Percentiles rank a stretch among this genome's conserved stretches.
Evolutionary conservation across 2,113 vertebrate genomes (phyloP).

Genomic region (Mesocricetus auratus): DNA sequence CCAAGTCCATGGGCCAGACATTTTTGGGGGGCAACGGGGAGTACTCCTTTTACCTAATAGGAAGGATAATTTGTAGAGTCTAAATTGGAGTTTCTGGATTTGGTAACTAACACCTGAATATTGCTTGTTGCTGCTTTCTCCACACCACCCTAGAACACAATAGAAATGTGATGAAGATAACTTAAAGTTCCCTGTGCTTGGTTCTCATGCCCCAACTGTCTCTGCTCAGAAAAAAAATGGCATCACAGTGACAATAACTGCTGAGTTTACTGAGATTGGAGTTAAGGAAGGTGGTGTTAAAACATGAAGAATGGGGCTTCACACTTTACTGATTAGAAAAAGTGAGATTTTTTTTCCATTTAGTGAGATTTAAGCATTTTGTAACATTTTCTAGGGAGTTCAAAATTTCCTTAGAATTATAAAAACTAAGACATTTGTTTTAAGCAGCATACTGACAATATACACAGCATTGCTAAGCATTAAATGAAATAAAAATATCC

Average conservation of each 20-base stretch:
- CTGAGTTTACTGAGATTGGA: background rate
- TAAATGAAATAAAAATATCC: slow-evolving; percentile 37
- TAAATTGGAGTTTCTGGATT: background rate
- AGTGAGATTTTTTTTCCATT: background rate
- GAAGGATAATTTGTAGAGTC: background rate
- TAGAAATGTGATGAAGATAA: background rate
- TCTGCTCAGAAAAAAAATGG: background rate
- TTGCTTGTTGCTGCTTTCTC: background rate
- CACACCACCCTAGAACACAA: background rate
- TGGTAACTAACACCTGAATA: background rate
- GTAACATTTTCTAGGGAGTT: slow-evolving; percentile 55
- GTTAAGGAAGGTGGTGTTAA: background rate
- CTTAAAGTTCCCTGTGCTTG: too few species aligned
- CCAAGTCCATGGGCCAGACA: too few species aligned
- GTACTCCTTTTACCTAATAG: background rate
- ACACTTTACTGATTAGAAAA: slow-evolving; percentile 10
- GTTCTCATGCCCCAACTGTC: background rate
- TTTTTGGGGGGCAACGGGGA: background rate
- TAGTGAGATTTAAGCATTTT: slow-evolving; percentile 60
- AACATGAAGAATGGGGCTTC: background rate
- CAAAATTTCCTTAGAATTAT: background rate
- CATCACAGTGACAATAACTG: background rate
- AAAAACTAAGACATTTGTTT: slow-evolving; percentile 33
- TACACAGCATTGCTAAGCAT: background rate
- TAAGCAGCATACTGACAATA: background rate